phyloP scores from a whole-genome alignment of 1,140 invertebrate genomes.

The Chironomus striatipennis region DNA sequence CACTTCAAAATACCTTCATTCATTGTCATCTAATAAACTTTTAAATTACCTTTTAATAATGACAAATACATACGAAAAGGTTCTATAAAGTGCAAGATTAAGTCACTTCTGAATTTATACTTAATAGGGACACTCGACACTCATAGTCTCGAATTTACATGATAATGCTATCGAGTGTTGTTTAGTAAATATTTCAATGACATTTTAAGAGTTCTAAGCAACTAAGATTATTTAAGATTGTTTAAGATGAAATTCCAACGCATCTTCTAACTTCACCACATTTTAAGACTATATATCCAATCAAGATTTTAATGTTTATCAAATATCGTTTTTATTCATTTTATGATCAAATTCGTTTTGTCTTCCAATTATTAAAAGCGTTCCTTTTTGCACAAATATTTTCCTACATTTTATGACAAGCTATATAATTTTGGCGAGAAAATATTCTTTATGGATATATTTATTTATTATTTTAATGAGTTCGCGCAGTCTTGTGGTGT shows the following conservation, averaged over 20 bases:
- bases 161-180: too few relatives aligned
- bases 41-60: conserved; percentile 5
- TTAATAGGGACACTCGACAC: too few relatives aligned
- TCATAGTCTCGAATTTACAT: too few relatives aligned
- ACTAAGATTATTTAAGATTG: too few relatives aligned
- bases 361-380: conserved; percentile 11
- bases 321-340: neutral
- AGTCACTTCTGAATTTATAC: too few relatives aligned
- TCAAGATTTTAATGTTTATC: conserved; percentile 17
- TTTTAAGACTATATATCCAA: neutral
- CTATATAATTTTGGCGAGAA: too few relatives aligned
- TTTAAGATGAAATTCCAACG: too few relatives aligned
- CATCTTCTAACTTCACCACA: neutral
- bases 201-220: too few relatives aligned
- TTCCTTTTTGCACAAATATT: conserved; percentile 6
- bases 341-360: neutral
- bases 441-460: neutral
- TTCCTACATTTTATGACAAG: neutral
- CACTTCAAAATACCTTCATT: neutral
- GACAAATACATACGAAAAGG: neutral
- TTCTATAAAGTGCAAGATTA: neutral
- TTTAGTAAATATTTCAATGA: too few relatives aligned
- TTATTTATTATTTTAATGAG: neutral
- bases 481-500: too few relatives aligned
- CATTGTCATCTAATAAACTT: neutral